Percentiles rank a stretch among this genome's conserved stretches.
Evolutionary conservation across 2,888 invertebrate species (phyloP).

Genomic region (Homarus gammarus): DNA sequence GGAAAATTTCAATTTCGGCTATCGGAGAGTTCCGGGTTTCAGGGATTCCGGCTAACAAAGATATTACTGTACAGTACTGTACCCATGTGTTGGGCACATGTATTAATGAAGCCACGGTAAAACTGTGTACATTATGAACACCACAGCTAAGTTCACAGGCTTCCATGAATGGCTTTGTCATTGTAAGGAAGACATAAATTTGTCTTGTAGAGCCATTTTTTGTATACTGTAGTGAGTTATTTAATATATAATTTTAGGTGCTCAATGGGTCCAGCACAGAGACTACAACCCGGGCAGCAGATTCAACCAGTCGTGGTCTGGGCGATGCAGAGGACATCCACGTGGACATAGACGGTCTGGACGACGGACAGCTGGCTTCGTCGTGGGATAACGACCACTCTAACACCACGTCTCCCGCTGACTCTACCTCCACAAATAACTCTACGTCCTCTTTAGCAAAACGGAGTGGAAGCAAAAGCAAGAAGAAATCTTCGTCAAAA

Average conservation of each 20-base stretch:
- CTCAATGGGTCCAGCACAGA: constrained; percentile 22
- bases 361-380: constrained; percentile 48
- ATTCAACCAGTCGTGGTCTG: constrained; percentile 51
- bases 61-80: too few relatives aligned
- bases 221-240: too few relatives aligned
- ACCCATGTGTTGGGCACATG: too few relatives aligned
- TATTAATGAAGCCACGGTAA: too few relatives aligned
- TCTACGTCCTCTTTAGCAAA: constrained; percentile 62
- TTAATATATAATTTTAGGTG: constrained; percentile 1
- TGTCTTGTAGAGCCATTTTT: too few relatives aligned
- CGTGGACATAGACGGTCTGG: constrained; percentile 71
- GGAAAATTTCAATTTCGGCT: too few relatives aligned
- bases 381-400: constrained; percentile 75
- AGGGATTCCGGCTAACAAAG: too few relatives aligned
- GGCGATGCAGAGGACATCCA: constrained; percentile 65
- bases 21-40: too few relatives aligned
- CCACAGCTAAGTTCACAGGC: too few relatives aligned
- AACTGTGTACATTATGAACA: too few relatives aligned
- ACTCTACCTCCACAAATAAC: constrained; percentile 75
- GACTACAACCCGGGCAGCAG: constrained; percentile 50
- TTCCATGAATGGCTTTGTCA: too few relatives aligned
- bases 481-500: constrained; percentile 57
- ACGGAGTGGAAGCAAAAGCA: constrained; percentile 45
- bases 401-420: constrained; percentile 75
- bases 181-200: too few relatives aligned